These are phyloP conservation scores for Protonibea diacanthus DNA, from an alignment of 2,797 vertebrate species.

Conservation along the genomic window DNA sequence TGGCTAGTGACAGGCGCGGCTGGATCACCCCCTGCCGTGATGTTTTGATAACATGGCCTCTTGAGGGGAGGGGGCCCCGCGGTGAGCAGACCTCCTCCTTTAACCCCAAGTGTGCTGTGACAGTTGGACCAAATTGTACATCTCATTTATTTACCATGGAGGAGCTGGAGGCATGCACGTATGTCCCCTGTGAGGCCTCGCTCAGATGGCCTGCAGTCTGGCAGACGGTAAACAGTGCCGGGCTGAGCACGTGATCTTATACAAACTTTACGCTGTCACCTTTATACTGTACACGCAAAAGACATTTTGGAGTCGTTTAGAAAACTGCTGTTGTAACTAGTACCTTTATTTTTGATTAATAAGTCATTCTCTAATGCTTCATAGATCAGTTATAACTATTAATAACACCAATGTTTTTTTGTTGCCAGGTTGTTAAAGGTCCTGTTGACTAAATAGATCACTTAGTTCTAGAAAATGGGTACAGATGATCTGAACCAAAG, in stretches of 20 bases:
- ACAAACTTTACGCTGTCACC: neutral
- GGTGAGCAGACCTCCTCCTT: conserved; percentile 31
- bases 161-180: conserved; percentile 34
- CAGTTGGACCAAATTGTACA: conserved; percentile 58
- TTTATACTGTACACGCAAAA: neutral
- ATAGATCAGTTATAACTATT: neutral
- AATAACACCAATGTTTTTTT: too few species aligned
- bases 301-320: neutral
- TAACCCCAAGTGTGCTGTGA: conserved; percentile 57
- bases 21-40: conserved; percentile 28
- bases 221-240: conserved; percentile 39
- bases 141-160: conserved; percentile 62
- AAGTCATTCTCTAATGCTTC: neutral
- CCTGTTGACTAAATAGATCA: neutral
- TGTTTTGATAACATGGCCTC: conserved; percentile 60
- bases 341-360: neutral
- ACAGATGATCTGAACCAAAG: neutral
- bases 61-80: neutral
- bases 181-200: conserved; percentile 36
- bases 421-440: neutral
- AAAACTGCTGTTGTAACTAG: neutral
- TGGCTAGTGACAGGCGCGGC: conserved; percentile 53
- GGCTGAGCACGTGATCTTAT: neutral
- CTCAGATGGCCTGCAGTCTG: conserved; percentile 45
- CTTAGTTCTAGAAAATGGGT: neutral